A percentile compares a stretch with the other conserved stretches of the same genome.
These are phyloP conservation scores for Acropora tenuis DNA, from an alignment of 64 coral and sea anemone species.

Conservation along the genomic window DNA sequence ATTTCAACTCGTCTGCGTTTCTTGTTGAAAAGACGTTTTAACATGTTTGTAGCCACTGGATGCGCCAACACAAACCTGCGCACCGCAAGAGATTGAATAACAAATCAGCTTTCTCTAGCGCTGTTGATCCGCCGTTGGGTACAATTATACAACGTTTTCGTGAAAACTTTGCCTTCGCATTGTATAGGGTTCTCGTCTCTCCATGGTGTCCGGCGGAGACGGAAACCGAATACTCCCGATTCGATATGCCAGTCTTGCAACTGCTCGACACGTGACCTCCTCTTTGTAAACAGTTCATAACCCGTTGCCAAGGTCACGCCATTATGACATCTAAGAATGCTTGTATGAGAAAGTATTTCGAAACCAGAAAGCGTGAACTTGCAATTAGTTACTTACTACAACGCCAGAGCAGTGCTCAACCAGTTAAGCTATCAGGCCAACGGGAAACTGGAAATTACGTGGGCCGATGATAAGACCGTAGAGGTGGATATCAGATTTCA, in stretches of 20 bases:
- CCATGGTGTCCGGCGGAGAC: not conserved
- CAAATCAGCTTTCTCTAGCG: not conserved
- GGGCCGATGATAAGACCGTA: no score
- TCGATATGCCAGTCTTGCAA: not conserved
- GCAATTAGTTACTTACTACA: no score
- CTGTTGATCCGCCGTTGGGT: not conserved
- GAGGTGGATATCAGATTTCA: no score
- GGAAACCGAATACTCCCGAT: slow-evolving; percentile 27
- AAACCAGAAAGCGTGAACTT: no score
- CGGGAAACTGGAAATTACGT: no score
- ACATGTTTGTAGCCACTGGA: slow-evolving; percentile 52
- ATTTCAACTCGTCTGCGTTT: slow-evolving; percentile 79
- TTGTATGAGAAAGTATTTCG: no score
- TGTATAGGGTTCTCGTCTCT: not conserved
- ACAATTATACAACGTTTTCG: not conserved
- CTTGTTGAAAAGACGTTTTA: slow-evolving; percentile 85
- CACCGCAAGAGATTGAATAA: not conserved
- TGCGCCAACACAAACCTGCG: not conserved
- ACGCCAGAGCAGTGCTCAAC: no score
- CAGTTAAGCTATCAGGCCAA: no score
- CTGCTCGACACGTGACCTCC: no score
- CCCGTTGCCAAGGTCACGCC: no score
- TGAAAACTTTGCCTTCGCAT: not conserved
- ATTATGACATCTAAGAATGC: no score
- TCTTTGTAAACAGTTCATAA: no score